Evolutionary conservation across 1,140 invertebrate species (phyloP).

Genomic region (Temnothorax longispinosus): DNA sequence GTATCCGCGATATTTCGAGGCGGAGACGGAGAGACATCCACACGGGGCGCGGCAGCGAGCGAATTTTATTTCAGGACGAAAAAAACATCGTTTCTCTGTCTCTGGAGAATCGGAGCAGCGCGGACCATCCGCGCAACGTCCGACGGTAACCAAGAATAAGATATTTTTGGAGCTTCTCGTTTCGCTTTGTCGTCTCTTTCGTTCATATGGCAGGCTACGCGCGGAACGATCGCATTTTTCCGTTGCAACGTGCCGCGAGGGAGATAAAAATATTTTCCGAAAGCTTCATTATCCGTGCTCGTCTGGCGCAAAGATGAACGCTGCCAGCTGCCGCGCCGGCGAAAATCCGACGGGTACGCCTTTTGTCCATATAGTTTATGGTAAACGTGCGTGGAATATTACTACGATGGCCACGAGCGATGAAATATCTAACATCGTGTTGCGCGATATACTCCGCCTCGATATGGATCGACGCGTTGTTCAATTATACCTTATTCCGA

Average conservation of each 20-base stretch:
- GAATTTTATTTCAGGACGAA: slow-evolving; percentile 72
- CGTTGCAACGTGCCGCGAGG: neutral
- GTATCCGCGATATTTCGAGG: neutral
- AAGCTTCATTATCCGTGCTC: slow-evolving; percentile 12
- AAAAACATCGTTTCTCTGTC: slow-evolving; percentile 24
- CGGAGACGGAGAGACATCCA: neutral
- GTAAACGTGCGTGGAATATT: slow-evolving; percentile 49
- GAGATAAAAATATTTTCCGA: slow-evolving; percentile 60
- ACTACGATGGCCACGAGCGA: slow-evolving; percentile 11
- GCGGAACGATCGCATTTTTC: slow-evolving; percentile 52
- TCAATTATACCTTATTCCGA: slow-evolving; percentile 40
- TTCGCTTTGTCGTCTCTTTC: slow-evolving; percentile 26
- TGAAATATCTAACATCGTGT: slow-evolving; percentile 49
- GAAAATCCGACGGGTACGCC: neutral
- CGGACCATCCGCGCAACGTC: neutral
- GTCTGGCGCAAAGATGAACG: neutral
- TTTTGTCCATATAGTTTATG: neutral
- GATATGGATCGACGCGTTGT: slow-evolving; percentile 68
- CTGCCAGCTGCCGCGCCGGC: neutral
- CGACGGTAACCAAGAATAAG: slow-evolving; percentile 43
- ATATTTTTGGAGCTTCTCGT: slow-evolving; percentile 70
- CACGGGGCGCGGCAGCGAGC: neutral
- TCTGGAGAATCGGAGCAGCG: slow-evolving; percentile 62
- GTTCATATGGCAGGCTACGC: neutral
- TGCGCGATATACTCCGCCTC: slow-evolving; percentile 54